A percentile compares a stretch with the other conserved stretches of the same genome.
Conservation (phyloP, 2,113 vertebrate genomes). For the Mobula hypostoma region DNA sequence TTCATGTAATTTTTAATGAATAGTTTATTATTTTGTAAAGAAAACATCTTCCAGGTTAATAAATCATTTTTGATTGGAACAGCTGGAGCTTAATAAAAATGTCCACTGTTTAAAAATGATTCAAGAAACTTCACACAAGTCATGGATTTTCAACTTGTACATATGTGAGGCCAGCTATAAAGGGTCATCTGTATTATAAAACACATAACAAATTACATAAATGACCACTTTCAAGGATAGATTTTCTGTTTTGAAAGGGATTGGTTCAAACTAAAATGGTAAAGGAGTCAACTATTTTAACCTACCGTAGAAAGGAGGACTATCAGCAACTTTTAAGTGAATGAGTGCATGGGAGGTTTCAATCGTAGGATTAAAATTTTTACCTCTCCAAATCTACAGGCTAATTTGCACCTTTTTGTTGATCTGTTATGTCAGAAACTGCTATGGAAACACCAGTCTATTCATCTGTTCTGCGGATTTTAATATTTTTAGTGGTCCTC, state of each 20-base stretch:
- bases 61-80: slow-evolving; percentile 32
- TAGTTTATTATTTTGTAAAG: slow-evolving; percentile 2
- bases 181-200: not conserved
- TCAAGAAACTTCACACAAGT: not conserved
- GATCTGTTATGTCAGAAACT: not conserved
- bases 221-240: not conserved
- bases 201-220: not conserved
- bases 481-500: not conserved
- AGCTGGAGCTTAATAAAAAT: slow-evolving; percentile 36
- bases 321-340: not conserved
- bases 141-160: slow-evolving; percentile 25
- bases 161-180: not conserved
- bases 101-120: slow-evolving; percentile 33
- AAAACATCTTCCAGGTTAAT: not conserved
- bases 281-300: not conserved
- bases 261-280: not conserved
- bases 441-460: not conserved
- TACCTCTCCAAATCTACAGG: not conserved
- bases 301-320: no score
- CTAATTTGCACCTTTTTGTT: not conserved
- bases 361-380: not conserved
- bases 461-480: not conserved
- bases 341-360: not conserved
- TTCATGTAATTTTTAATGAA: not conserved
- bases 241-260: not conserved